Conservation (phyloP, 2,888 invertebrate genomes). For the Caenorhabditis sp. region DNA sequence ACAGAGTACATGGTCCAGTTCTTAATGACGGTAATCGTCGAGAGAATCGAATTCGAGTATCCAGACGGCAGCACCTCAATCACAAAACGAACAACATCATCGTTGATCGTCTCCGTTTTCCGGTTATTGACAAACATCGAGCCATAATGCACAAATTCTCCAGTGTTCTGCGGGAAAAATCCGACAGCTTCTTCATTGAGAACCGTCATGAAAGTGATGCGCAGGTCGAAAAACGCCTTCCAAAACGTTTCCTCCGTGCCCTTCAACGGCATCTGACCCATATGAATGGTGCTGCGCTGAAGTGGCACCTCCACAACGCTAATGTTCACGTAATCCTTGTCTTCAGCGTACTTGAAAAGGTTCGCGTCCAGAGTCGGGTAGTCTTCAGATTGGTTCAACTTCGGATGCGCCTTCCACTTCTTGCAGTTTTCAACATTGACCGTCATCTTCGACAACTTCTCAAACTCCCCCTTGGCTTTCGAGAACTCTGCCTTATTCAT, state of each 20-base stretch:
- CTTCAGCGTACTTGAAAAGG: constrained; percentile 11
- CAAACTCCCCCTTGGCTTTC: constrained; percentile 26
- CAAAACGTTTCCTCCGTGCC: constrained; percentile 39
- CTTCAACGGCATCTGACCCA: constrained; percentile 27
- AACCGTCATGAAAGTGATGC: constrained; percentile 23
- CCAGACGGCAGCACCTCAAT: constrained; percentile 43
- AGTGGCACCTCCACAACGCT: constrained; percentile 15
- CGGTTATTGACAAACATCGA: constrained; percentile 46
- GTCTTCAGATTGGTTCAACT: constrained; percentile 34
- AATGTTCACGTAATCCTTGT: constrained; percentile 30
- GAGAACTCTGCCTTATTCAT: constrained; percentile 30
- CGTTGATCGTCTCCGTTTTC: constrained; percentile 16
- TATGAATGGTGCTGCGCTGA: constrained; percentile 7
- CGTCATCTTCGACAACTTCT: constrained; percentile 24
- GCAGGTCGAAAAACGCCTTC: constrained; percentile 29
- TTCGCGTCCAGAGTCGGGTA: constrained; percentile 37
- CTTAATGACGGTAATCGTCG: constrained; percentile 22
- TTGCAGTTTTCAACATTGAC: constrained; percentile 30
- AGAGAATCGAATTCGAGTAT: constrained; percentile 39
- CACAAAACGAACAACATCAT: constrained; percentile 27
- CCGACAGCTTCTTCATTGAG: constrained; percentile 5
- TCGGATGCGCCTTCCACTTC: constrained; percentile 26
- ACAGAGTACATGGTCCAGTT: constrained; percentile 30
- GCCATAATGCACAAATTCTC: constrained; percentile 16
- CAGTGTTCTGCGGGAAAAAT: constrained; percentile 15